Base-by-base conservation (phyloP, 2,888 invertebrate species). In the Caenorhabditis sp. region DNA sequence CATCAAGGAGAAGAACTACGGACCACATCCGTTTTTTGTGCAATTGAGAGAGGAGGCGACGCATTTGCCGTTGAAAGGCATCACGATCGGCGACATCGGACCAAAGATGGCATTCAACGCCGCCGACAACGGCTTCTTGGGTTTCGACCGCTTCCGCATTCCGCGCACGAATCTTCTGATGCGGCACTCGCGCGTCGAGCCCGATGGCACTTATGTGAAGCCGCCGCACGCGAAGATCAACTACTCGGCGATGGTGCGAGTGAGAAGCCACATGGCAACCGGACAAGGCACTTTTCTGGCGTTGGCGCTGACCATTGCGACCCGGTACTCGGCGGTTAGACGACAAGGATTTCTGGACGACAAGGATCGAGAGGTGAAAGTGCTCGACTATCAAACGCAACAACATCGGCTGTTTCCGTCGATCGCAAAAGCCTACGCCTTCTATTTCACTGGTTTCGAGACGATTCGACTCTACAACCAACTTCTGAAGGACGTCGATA, bases 41-140 rank as follows among this genome's bases (percentile, higher is more conserved):
- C 96, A 95, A 88, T 91, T 97, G 7, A 92, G 97, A 59, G 94
- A 95, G 87, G 93, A 94, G 88, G 93, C 95, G 17, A 95, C 95
- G 0, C 95, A 96, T 89, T 91, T 93, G 90, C 95, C 95, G 0
- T 35, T 79, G 13, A 37, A 27, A 92, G 93, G 93, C 45, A 93
- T 97, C 80, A 94, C 94, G 89, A 92, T 96, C 58, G 97, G 96
- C 7, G 97, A 97, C 91, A 96, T 96, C 85, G 97, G 96, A 0
- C 93, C 94, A 53, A 96, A 96, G 90, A 92, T 97, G 61, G 95
- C 95, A 74, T 95, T 95, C 93, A 94, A 95, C 86, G 93, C 93
- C 0, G 93, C 94, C 24, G 96, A 97, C 89, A 96, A 97, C 90
- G 97, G 97, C 0, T 97, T 94, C 90, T 91, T 97, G 45, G 94